Conservation (phyloP, 2,888 invertebrate species). For the Drosophila austrosaltans region DNA sequence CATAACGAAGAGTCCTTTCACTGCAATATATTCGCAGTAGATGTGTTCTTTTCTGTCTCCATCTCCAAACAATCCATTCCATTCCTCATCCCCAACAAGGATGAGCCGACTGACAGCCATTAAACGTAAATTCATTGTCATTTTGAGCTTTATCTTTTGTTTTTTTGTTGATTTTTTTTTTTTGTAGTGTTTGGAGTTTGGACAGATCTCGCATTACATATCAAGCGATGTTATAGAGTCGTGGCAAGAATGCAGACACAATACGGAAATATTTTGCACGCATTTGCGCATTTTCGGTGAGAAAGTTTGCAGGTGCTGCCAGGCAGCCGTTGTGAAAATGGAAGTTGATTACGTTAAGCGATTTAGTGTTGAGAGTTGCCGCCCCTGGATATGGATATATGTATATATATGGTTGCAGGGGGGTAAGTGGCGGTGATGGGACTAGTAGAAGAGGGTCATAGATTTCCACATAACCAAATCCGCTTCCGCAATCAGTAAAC, state of each 20-base stretch:
- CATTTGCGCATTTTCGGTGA: slow-evolving; percentile 48
- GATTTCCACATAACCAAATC: slow-evolving; percentile 75
- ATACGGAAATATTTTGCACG: slow-evolving; percentile 60
- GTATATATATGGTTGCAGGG: too few relatives aligned
- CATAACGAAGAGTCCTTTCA: slow-evolving; percentile 43
- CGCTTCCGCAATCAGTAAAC: slow-evolving; percentile 78
- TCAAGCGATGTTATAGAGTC: background rate
- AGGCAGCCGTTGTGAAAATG: slow-evolving; percentile 21
- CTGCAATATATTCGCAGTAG: slow-evolving; percentile 51
- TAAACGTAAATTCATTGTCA: slow-evolving; percentile 53
- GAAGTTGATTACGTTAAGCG: slow-evolving; percentile 38
- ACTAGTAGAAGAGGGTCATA: slow-evolving; percentile 42
- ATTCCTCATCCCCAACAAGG: background rate
- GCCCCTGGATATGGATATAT: slow-evolving; percentile 68
- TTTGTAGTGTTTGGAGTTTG: slow-evolving; percentile 8
- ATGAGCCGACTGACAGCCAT: slow-evolving; percentile 15
- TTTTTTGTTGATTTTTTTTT: background rate
- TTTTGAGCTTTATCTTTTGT: slow-evolving; percentile 31
- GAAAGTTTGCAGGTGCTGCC: slow-evolving; percentile 70
- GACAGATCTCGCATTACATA: slow-evolving; percentile 8
- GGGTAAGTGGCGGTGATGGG: background rate
- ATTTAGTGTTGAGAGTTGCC: slow-evolving; percentile 48
- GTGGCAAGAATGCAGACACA: slow-evolving; percentile 33
- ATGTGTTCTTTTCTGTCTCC: background rate
- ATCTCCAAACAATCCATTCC: too few relatives aligned